Base-by-base conservation (phyloP, 2,888 invertebrate genomes). In the Eupithecia inturbata region DNA sequence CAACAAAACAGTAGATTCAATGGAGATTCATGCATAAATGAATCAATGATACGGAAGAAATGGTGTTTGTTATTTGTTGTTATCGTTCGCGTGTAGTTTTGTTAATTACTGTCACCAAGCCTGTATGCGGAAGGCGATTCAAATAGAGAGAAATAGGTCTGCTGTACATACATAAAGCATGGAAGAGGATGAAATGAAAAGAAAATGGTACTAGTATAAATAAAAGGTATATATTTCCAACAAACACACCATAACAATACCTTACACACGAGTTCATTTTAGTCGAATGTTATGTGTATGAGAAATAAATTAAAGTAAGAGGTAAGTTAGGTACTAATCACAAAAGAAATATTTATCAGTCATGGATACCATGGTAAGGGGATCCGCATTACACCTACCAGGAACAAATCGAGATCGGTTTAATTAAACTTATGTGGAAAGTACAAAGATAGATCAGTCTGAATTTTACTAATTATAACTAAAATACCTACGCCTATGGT, bases 181-280 rank as follows among this genome's bases (percentile, higher is more conserved):
- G 91, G 91, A 91, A 89, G 85, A 93, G 92, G 91, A 92, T 93
- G 93, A 92, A 94, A 94, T 93, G 91, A 93, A 94, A 94, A 94
- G 92, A 93, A 92, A 87, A 91, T 91, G 89, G 87, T 92, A 91
- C 89, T 66, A 66, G 87, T 92, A 91, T 91, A 92, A 94, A 94
- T 92, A 94, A 93, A 66, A 93, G 91, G 90, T 92, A 89, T 94
- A 93, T 94, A 94, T 94, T 94, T 94, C 94, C 92, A 94, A 94
- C 94, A 92, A 92, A 93, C 93, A 93, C 94, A 92, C 90, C 89
- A 84, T 93, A 92, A 94, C 94, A 92, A 91, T 87, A 89, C 89
- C 88, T 92, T 90, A 92, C 88, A 90, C 87, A 89, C 84, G 88
- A 89, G 71, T 71, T 70, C 33, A 83, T 84, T 57, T 64, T 75